Conservation (phyloP, 2,797 vertebrate genomes). For the Microctenopoma lineatum region DNA sequence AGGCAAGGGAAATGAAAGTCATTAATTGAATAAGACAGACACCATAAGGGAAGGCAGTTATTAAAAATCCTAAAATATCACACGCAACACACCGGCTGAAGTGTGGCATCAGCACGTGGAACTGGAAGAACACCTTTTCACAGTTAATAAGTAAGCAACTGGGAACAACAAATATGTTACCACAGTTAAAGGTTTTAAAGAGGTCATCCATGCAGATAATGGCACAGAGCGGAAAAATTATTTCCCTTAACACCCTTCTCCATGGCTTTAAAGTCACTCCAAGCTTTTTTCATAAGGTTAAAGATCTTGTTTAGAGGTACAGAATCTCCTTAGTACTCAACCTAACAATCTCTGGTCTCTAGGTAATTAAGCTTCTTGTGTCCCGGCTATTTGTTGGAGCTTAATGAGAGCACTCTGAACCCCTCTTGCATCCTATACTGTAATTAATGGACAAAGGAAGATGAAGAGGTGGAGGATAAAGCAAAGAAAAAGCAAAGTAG, state of each 20-base stretch:
- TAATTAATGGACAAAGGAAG: conserved; percentile 71
- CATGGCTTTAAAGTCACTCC: conserved; percentile 42
- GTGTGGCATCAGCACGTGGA: conserved; percentile 12
- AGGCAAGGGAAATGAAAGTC: conserved; percentile 52
- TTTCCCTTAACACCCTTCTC: conserved; percentile 15
- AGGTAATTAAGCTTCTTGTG: conserved; percentile 70
- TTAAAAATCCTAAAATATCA: conserved; percentile 54
- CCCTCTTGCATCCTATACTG: conserved; percentile 58
- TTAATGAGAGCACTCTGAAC: conserved; percentile 69
- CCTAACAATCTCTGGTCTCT: conserved; percentile 57
- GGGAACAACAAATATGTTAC: conserved; percentile 13
- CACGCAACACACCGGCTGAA: conserved; percentile 1
- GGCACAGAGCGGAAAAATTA: conserved; percentile 2
- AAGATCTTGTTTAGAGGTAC: conserved; percentile 52
- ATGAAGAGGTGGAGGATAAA: conserved; percentile 57
- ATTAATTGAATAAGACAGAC: conserved; percentile 68
- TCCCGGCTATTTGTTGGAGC: conserved; percentile 69
- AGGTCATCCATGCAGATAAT: conserved; percentile 22
- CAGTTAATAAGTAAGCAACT: conserved; percentile 19
- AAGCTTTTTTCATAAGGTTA: conserved; percentile 35
- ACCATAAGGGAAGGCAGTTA: conserved; percentile 43
- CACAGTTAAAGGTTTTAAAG: conserved; percentile 20
- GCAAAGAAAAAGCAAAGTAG: conserved; percentile 44
- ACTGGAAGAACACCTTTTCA: neutral
- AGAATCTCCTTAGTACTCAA: conserved; percentile 49